Evolutionary conservation across 2,797 vertebrate genomes (phyloP).

Genomic region (Parambassis ranga): DNA sequence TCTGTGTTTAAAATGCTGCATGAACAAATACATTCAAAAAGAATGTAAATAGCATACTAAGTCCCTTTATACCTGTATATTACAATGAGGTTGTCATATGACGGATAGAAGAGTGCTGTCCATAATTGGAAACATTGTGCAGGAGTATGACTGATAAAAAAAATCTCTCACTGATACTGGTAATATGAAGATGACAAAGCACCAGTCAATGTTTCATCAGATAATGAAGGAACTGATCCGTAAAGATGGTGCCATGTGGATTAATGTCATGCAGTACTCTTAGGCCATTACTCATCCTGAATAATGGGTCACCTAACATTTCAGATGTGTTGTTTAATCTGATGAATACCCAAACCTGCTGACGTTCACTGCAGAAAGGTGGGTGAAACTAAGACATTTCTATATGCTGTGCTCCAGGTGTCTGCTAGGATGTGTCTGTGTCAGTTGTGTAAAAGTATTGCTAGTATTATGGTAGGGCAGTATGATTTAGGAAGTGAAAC

Average conservation of each 20-base stretch:
- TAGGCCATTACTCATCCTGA: constrained; percentile 43
- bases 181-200: constrained; percentile 27
- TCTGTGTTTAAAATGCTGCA: neutral
- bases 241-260: constrained; percentile 31
- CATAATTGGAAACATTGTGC: too few species aligned
- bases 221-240: constrained; percentile 41
- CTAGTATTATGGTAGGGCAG: constrained; percentile 38
- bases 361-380: neutral
- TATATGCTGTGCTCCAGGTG: neutral
- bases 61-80: too few species aligned
- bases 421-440: constrained; percentile 14
- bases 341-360: neutral
- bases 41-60: too few species aligned
- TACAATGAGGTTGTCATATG: too few species aligned
- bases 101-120: too few species aligned
- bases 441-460: constrained; percentile 48
- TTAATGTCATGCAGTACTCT: constrained; percentile 41
- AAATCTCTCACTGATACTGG: constrained; percentile 1
- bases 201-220: constrained; percentile 35
- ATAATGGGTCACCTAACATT: constrained; percentile 5
- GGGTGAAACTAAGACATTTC: neutral
- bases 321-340: constrained; percentile 10
- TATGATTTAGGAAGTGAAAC: constrained; percentile 38
- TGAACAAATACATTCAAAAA: too few species aligned
- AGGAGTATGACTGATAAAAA: constrained; percentile 25